Conservation (phyloP, 2,888 invertebrate species). For the Harpalus rufipes region DNA sequence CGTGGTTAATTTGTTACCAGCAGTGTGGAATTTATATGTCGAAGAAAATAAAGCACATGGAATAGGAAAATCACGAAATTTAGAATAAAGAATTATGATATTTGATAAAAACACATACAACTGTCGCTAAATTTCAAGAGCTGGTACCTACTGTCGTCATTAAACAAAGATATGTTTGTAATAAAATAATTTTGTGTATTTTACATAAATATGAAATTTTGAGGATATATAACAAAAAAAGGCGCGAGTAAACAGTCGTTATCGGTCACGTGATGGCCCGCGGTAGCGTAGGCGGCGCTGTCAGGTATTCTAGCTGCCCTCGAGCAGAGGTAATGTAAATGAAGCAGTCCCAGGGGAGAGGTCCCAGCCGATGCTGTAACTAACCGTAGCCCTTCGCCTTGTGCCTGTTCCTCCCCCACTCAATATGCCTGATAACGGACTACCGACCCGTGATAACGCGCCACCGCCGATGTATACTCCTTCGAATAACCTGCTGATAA, state of each 20-base stretch:
- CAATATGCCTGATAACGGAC: conserved; percentile 56
- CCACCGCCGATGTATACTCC: conserved; percentile 10
- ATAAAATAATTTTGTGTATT: neutral
- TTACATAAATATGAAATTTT: neutral
- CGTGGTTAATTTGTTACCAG: no score
- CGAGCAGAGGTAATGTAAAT: conserved; percentile 43
- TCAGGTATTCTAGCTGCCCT: neutral
- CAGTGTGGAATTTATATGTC: no score
- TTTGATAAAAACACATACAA: no score
- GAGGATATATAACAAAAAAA: neutral
- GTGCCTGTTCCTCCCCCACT: neutral
- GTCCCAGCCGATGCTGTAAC: conserved; percentile 43
- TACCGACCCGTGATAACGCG: conserved; percentile 36
- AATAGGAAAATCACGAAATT: no score
- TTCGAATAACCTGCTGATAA: conserved; percentile 13
- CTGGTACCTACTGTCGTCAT: no score
- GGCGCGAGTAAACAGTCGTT: conserved; percentile 37
- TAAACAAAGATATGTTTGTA: neutral
- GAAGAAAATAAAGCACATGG: no score
- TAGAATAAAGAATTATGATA: no score
- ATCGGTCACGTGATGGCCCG: conserved; percentile 23
- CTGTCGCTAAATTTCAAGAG: no score
- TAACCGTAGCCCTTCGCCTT: conserved; percentile 7
- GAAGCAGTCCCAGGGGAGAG: conserved; percentile 55
- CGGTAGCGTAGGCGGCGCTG: neutral